These are phyloP conservation scores for Schlechtendalia chinensis DNA, from an alignment of 1,140 invertebrate genomes.

Conservation along the genomic window DNA sequence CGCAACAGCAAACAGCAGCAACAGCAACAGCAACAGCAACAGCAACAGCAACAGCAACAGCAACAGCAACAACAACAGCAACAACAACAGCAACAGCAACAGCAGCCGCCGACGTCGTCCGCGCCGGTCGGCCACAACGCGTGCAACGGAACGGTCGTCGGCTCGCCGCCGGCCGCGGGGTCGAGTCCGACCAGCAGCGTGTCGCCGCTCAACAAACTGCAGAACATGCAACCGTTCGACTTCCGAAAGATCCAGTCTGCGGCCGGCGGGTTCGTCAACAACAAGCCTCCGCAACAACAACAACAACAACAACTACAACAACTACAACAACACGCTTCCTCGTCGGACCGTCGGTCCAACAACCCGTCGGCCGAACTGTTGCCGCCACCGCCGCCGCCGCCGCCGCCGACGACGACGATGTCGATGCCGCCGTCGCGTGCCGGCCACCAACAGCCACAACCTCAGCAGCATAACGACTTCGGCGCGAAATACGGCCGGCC, in stretches of 20 bases:
- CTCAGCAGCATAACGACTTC: conserved; percentile 40
- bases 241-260: conserved; percentile 72
- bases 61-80: no score
- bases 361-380: conserved; percentile 54
- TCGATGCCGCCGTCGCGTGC: conserved; percentile 53
- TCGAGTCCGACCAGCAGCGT: conserved; percentile 60
- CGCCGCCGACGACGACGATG: conserved; percentile 51
- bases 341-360: conserved; percentile 59
- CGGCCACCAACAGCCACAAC: conserved; percentile 48
- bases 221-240: conserved; percentile 94
- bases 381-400: conserved; percentile 53
- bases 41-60: no score
- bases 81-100: no score
- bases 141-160: conserved; percentile 1
- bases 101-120: conserved; percentile 60
- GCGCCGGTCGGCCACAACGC: conserved; percentile 70
- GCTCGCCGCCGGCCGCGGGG: conserved; percentile 55
- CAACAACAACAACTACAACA: conserved; percentile 24
- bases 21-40: no score
- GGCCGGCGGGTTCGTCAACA: conserved; percentile 54
- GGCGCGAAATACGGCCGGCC: conserved; percentile 38
- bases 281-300: conserved; percentile 54
- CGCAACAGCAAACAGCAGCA: no score
- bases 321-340: conserved; percentile 55
- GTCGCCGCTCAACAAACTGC: conserved; percentile 82